These are phyloP conservation scores for Cheilosia urbana DNA, from an alignment of 2,888 invertebrate species.

Conservation along the genomic window DNA sequence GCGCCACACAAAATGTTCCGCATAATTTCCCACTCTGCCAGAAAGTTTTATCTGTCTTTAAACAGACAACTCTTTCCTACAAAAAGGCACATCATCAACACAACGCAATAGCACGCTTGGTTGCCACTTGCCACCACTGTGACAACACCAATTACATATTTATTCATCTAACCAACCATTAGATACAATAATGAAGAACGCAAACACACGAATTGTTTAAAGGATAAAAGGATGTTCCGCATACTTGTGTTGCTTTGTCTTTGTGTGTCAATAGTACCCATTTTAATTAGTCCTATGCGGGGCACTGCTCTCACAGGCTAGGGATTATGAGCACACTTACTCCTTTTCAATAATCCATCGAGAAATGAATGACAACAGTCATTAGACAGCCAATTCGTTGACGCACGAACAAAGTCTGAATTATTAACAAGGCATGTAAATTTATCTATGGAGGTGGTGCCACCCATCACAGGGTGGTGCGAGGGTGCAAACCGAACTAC, in stretches of 20 bases:
- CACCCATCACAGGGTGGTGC: background rate
- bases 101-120: background rate
- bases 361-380: slow-evolving; percentile 5
- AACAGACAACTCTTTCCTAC: slow-evolving; percentile 32
- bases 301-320: background rate
- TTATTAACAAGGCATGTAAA: slow-evolving; percentile 37
- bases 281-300: slow-evolving; percentile 58
- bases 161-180: slow-evolving; percentile 62
- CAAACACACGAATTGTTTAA: slow-evolving; percentile 67
- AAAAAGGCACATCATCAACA: background rate
- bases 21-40: slow-evolving; percentile 27
- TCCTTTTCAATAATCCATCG: slow-evolving; percentile 56
- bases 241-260: background rate
- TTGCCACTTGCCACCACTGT: slow-evolving; percentile 14
- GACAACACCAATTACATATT: slow-evolving; percentile 56
- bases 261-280: slow-evolving; percentile 44
- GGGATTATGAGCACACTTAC: slow-evolving; percentile 10
- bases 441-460: background rate
- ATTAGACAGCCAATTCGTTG: slow-evolving; percentile 35
- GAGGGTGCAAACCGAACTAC: background rate
- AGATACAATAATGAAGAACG: slow-evolving; percentile 55
- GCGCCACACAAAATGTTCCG: slow-evolving; percentile 34
- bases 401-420: slow-evolving; percentile 2
- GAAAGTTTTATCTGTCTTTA: slow-evolving; percentile 42
- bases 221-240: slow-evolving; percentile 53